Evolutionary conservation across 2,113 vertebrate genomes (phyloP).

Genomic region (Athene cunicularia): DNA sequence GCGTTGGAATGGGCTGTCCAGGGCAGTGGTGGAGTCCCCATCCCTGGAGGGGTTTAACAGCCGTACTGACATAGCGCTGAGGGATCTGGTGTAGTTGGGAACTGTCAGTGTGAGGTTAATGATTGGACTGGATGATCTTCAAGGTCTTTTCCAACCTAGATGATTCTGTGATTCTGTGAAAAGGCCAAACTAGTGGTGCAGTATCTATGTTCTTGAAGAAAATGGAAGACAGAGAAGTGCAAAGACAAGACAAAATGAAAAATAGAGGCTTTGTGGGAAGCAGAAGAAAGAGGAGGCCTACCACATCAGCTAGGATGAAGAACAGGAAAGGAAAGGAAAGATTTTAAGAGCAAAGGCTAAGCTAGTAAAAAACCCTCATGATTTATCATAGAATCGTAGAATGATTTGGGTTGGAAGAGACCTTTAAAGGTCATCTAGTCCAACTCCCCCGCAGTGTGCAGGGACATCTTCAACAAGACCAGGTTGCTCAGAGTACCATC

Average conservation of each 20-base stretch:
- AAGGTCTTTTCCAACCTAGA: no score
- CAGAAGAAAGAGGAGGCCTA: not conserved
- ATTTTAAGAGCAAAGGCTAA: not conserved
- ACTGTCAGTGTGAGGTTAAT: no score
- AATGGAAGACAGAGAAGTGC: not conserved
- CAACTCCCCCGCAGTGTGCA: not conserved
- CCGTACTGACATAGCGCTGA: no score
- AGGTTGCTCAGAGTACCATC: not conserved
- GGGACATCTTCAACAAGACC: not conserved
- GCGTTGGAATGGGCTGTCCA: no score
- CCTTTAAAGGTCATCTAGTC: not conserved
- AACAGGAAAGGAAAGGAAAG: not conserved
- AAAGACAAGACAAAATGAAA: not conserved
- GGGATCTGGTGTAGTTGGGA: no score
- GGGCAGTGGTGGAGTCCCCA: no score
- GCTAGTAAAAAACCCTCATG: not conserved
- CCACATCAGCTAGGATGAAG: not conserved
- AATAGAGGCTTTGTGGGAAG: not conserved
- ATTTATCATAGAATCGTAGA: not conserved
- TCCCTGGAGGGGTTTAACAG: no score
- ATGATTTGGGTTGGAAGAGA: not conserved
- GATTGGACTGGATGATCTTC: no score
- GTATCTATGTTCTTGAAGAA: fast-evolving
- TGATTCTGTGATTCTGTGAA: not conserved
- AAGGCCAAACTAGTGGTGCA: not conserved